Evolutionary conservation across 2,113 vertebrate genomes (phyloP), one percentile per base, ranked within the genome.

Genomic region (Cheirogaleus medius): DNA sequence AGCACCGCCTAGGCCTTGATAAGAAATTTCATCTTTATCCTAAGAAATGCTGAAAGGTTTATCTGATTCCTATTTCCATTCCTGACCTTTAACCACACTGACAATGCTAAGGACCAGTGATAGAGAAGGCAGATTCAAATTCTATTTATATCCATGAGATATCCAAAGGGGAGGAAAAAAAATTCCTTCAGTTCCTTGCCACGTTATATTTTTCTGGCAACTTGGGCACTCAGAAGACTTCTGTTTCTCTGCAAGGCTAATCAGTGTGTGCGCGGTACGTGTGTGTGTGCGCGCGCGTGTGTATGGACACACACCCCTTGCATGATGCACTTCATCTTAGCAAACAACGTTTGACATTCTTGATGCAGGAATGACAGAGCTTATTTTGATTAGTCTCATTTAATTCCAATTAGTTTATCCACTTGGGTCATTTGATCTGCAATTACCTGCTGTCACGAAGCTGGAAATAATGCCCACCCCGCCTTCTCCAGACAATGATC

Each of bases 361-460:
- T 77, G 80, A 85, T 77, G 87, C 17, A 84, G 92, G 44, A 94
- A 63, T 56, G 74, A 94, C 81, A 87, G 69, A 83, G 73, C 34
- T 87, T 85, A 90, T 91, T 96, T 85, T 92, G 77, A 95, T 93
- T 90, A 88, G 88, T 89, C 74, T 95, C 49, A 84, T 84, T 92
- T 80, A 90, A 66, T 88, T 88, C 54, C 60, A 68, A 92, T 95
- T 97, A 74, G 49, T 82, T 95, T 77, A 66, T 39, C 76, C 71
- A 49, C 56, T 80, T 85, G 94, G 78, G 91, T 95, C 91, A 90
- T 95, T 93, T 66, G 87, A 77, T 64, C 80, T 68, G 56, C 54
- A 71, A 73, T 96, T 63, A 92, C 56, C 77, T 85, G 66, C 71
- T 83, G 58, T 68, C 56, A 54, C 13, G 47, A 63, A 23, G 71